These are phyloP conservation scores for Daphoenositta chrysoptera DNA, from an alignment of 2,113 vertebrate genomes.

Conservation along the genomic window DNA sequence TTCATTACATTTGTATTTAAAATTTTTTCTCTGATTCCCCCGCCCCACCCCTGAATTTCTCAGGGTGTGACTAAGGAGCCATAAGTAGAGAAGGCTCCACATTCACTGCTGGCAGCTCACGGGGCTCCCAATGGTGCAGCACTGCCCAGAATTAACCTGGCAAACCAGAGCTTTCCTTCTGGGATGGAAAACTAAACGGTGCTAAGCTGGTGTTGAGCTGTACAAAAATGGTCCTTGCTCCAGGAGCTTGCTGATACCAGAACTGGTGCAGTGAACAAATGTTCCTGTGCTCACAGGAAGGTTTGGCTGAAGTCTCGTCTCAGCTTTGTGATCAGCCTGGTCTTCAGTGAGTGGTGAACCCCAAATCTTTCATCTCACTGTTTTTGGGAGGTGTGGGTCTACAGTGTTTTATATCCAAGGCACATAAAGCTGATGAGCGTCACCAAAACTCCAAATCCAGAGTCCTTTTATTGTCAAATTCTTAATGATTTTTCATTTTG, in stretches of 20 bases:
- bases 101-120: background rate
- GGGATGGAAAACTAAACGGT: background rate
- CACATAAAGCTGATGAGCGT: background rate
- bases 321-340: fast-evolving
- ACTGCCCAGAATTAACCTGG: background rate
- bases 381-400: background rate
- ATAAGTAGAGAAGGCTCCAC: background rate
- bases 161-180: background rate
- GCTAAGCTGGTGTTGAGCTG: background rate
- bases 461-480: background rate
- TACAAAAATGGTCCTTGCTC: background rate
- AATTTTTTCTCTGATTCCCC: fast-evolving
- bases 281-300: background rate
- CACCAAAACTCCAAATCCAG: background rate
- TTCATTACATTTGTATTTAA: background rate
- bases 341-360: background rate
- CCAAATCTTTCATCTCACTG: background rate
- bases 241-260: background rate
- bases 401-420: background rate
- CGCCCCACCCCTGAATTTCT: fast-evolving
- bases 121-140: background rate
- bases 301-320: background rate
- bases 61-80: background rate
- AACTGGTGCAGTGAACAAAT: fast-evolving
- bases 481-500: background rate